Conservation (phyloP, 2,113 vertebrate genomes). For the Ailuropoda melanoleuca region DNA sequence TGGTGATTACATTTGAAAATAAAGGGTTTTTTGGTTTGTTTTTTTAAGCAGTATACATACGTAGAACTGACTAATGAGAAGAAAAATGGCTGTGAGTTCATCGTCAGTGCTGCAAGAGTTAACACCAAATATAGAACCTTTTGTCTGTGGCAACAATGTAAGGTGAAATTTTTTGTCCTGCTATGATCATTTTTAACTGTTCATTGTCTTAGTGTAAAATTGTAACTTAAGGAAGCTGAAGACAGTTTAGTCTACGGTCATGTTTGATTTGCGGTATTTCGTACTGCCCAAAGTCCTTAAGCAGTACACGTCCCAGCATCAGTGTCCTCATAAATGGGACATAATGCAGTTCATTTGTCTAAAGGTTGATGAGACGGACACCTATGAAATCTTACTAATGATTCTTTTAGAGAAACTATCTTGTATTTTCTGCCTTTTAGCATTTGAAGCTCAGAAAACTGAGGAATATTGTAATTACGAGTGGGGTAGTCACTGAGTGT, state of each 20-base stretch:
- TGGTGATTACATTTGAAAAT: neutral
- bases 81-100: conserved; percentile 93
- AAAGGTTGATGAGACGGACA: neutral
- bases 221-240: neutral
- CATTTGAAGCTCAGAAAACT: neutral
- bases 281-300: neutral
- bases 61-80: conserved; percentile 92
- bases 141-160: conserved; percentile 91
- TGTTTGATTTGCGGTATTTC: neutral
- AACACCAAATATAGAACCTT: conserved; percentile 90
- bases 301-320: neutral
- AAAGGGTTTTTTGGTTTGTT: conserved; percentile 65
- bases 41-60: conserved; percentile 88
- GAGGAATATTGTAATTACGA: neutral
- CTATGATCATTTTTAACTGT: neutral
- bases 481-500: neutral
- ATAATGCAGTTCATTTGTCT: neutral
- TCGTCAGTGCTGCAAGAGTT: conserved; percentile 96
- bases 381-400: neutral
- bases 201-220: neutral
- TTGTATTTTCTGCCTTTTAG: neutral
- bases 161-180: conserved; percentile 60
- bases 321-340: neutral
- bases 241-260: neutral
- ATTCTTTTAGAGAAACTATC: neutral